phyloP scores from a whole-genome alignment of 2,888 invertebrate genomes.

The Netelia fuscicornis region DNA sequence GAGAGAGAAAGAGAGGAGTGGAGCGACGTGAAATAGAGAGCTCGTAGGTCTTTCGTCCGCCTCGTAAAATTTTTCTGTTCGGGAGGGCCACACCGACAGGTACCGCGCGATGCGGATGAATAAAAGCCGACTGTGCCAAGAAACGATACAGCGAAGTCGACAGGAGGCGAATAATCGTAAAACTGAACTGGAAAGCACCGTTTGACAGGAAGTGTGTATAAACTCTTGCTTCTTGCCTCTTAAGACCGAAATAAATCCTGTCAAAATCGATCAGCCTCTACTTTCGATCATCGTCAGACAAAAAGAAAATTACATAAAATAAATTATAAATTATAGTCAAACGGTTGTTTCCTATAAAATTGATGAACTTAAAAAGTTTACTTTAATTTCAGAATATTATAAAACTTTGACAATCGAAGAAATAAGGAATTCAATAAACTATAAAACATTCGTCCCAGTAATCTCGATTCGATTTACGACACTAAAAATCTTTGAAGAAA shows the following conservation, averaged over 20 bases:
- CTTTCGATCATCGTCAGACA: neutral
- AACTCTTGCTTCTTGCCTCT: neutral
- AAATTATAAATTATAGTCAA: no score
- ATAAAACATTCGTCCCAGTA: no score
- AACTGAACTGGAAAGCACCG: slow-evolving; percentile 75
- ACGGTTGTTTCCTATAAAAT: no score
- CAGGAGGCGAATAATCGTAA: slow-evolving; percentile 76
- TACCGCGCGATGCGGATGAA: slow-evolving; percentile 32
- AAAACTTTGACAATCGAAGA: no score
- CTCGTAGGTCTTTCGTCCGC: slow-evolving; percentile 74
- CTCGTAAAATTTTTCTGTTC: slow-evolving; percentile 77
- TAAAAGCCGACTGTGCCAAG: slow-evolving; percentile 41
- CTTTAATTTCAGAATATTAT: no score
- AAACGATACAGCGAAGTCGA: neutral
- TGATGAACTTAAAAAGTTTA: no score
- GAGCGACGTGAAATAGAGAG: slow-evolving; percentile 69
- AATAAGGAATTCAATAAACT: no score
- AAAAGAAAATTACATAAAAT: no score
- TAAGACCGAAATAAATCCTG: slow-evolving; percentile 74
- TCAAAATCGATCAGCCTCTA: slow-evolving; percentile 76
- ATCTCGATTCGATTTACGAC: no score
- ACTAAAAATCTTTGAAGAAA: no score
- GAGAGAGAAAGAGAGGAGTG: slow-evolving; percentile 69
- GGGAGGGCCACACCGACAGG: slow-evolving; percentile 72
- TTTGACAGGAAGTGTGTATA: slow-evolving; percentile 80